Evolutionary conservation across 2,888 invertebrate genomes (phyloP).

Genomic region (Pachymerium ferrugineum): DNA sequence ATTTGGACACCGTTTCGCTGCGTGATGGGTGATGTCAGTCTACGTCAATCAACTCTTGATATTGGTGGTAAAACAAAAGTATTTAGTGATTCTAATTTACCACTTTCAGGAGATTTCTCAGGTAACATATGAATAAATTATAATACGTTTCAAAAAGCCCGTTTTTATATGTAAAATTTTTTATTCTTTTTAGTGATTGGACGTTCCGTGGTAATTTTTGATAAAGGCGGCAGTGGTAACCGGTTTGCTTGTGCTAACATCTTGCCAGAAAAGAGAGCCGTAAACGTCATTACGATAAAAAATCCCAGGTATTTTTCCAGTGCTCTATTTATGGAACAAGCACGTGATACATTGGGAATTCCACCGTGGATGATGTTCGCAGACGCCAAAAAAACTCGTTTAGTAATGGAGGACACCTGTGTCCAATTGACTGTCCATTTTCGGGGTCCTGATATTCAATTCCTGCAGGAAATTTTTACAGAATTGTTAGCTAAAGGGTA

Average conservation of each 20-base stretch:
- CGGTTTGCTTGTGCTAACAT: slow-evolving; percentile 86
- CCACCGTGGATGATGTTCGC: slow-evolving; percentile 86
- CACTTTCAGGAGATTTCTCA: slow-evolving; percentile 53
- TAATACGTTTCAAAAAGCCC: neutral
- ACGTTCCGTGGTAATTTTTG: slow-evolving; percentile 75
- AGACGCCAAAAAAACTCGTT: slow-evolving; percentile 71
- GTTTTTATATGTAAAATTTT: neutral
- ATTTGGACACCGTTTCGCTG: slow-evolving; percentile 81
- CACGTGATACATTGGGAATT: slow-evolving; percentile 73
- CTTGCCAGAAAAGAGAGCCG: slow-evolving; percentile 80
- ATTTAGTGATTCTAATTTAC: slow-evolving; percentile 79
- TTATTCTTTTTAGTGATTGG: slow-evolving; percentile 53
- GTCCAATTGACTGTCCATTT: slow-evolving; percentile 82
- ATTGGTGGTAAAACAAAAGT: slow-evolving; percentile 71
- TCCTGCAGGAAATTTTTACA: slow-evolving; percentile 73
- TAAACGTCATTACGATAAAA: slow-evolving; percentile 80
- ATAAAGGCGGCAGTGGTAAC: slow-evolving; percentile 60
- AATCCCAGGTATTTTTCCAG: slow-evolving; percentile 84
- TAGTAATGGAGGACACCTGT: slow-evolving; percentile 70
- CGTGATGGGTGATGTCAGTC: slow-evolving; percentile 83
- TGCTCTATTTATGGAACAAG: slow-evolving; percentile 74
- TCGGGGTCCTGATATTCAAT: slow-evolving; percentile 70
- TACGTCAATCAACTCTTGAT: slow-evolving; percentile 73
- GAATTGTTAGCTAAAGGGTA: slow-evolving; percentile 66
- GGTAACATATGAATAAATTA: slow-evolving; percentile 44